A percentile compares a stretch with the other conserved stretches of the same genome.
phyloP scores from a whole-genome alignment of 2,797 vertebrate genomes.

The Kryptopterus vitreolus region DNA sequence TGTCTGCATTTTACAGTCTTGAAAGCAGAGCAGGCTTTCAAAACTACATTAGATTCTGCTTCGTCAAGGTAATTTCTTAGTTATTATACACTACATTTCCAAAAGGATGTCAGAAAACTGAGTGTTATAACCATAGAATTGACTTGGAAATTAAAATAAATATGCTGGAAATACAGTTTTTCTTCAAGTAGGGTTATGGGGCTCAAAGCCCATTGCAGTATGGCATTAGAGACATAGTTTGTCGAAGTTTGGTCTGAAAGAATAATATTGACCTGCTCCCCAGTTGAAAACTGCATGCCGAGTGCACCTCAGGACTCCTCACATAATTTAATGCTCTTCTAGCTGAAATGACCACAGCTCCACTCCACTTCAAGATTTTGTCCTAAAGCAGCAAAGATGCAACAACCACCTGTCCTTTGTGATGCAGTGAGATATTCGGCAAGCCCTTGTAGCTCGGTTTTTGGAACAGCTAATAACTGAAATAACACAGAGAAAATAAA shows the following conservation, averaged over 20 bases:
- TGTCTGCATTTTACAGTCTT: slow-evolving; percentile 83
- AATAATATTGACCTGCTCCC: not conserved
- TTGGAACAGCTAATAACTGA: not conserved
- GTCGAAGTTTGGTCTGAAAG: not conserved
- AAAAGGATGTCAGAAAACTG: not conserved
- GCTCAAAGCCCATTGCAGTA: not conserved
- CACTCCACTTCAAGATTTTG: not conserved
- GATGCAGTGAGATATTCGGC: not conserved
- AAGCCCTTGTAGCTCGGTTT: no score
- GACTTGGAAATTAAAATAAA: not conserved
- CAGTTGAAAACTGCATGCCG: no score
- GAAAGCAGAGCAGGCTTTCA: slow-evolving; percentile 79
- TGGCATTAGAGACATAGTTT: not conserved
- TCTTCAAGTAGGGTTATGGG: not conserved
- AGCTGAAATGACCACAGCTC: not conserved
- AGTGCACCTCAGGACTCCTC: not conserved
- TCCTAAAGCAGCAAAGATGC: not conserved
- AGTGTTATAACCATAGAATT: not conserved
- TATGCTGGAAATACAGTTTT: not conserved
- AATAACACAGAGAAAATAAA: not conserved
- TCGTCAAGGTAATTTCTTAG: slow-evolving; percentile 82
- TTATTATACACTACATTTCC: not conserved
- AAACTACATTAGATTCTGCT: slow-evolving; percentile 91
- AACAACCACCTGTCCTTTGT: not conserved
- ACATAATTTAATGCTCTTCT: not conserved